Percentiles rank a stretch among this genome's conserved stretches.
phyloP scores from a whole-genome alignment of 1,140 invertebrate species.

The Cotesia chilonis region DNA sequence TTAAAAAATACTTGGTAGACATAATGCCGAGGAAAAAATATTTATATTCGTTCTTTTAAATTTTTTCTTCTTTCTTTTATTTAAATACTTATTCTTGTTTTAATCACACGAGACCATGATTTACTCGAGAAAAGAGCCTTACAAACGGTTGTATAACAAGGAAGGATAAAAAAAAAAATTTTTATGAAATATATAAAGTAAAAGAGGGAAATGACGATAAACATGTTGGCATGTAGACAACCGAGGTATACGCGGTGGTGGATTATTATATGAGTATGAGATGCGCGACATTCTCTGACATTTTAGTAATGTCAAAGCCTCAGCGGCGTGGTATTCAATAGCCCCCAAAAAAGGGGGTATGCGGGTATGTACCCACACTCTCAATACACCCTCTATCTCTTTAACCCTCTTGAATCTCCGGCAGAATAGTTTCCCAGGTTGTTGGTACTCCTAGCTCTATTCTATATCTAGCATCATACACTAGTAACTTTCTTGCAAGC shows the following conservation, averaged over 20 bases:
- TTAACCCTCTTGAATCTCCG: background rate
- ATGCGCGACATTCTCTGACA: constrained; percentile 63
- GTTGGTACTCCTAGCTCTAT: constrained; percentile 21
- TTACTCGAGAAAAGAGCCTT: no score
- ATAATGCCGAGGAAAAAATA: no score
- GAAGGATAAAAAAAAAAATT: background rate
- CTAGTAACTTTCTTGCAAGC: background rate
- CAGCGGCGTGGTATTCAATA: constrained; percentile 48
- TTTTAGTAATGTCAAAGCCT: constrained; percentile 59
- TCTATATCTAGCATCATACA: background rate
- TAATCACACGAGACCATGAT: no score
- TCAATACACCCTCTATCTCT: background rate
- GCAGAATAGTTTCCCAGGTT: constrained; percentile 37
- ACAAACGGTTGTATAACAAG: background rate
- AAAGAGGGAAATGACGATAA: background rate
- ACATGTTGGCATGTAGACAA: constrained; percentile 32
- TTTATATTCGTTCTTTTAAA: no score
- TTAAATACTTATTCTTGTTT: no score
- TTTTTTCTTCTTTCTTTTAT: no score
- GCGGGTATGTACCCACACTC: constrained; percentile 15
- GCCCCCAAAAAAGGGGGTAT: constrained; percentile 44
- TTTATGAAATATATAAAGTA: background rate
- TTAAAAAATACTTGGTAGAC: no score
- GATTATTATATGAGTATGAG: constrained; percentile 44
- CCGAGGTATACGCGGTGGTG: constrained; percentile 43